phyloP scores from a whole-genome alignment of 2,797 vertebrate species.

The Astyanax mexicanus region DNA sequence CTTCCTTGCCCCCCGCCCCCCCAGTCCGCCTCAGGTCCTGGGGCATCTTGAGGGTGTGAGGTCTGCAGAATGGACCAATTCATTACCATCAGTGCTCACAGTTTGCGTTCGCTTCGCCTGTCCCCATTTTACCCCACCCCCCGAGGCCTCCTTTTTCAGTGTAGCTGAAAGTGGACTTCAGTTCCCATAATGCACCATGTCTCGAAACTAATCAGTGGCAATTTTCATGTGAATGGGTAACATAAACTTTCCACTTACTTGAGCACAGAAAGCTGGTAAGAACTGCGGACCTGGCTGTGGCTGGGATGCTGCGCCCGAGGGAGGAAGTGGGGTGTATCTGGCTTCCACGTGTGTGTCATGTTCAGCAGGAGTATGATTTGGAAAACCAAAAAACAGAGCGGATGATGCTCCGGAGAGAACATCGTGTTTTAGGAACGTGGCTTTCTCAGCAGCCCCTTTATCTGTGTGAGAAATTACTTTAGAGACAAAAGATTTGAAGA shows the following conservation, averaged over 20 bases:
- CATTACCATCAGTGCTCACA: slow-evolving; percentile 29
- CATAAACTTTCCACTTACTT: not conserved
- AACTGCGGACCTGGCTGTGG: not conserved
- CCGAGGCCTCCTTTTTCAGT: not conserved
- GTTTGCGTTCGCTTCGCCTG: slow-evolving; percentile 27
- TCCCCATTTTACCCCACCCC: slow-evolving; percentile 30
- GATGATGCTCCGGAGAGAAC: not conserved
- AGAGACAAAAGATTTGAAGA: slow-evolving; percentile 5
- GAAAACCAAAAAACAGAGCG: not conserved
- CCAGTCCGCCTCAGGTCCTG: not conserved
- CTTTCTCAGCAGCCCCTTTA: slow-evolving; percentile 17
- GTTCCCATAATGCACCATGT: slow-evolving; percentile 18
- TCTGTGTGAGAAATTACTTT: slow-evolving; percentile 20
- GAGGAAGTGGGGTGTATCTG: not conserved
- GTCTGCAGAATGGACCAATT: not conserved
- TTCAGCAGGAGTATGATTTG: not conserved
- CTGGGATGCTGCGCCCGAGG: not conserved
- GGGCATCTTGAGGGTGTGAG: not conserved
- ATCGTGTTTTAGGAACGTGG: not conserved
- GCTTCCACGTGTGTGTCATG: not conserved
- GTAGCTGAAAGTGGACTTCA: not conserved
- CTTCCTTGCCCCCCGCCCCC: not conserved
- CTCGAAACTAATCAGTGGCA: not conserved
- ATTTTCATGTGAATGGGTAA: slow-evolving; percentile 17
- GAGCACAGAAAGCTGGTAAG: not conserved